These are phyloP conservation scores for Microctonus aethiopoides DNA, from an alignment of 2,888 invertebrate genomes.

Conservation along the genomic window DNA sequence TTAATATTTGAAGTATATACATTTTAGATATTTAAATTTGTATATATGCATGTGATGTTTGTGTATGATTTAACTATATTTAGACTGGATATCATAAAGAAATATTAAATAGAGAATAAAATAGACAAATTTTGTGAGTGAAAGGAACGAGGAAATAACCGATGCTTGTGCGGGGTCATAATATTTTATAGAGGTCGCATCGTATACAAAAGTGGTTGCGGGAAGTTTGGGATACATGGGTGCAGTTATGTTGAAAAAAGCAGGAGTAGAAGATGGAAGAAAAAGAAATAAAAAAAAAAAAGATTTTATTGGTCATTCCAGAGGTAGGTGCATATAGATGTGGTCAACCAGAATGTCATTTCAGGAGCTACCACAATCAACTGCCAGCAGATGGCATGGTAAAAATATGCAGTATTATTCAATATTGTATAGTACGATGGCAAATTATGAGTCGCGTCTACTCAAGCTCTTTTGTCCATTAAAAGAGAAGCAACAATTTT, in stretches of 20 bases:
- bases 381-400: background rate
- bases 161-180: constrained; percentile 33
- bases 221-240: no score
- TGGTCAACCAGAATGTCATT: constrained; percentile 46
- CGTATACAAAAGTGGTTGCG: background rate
- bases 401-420: no score
- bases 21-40: no score
- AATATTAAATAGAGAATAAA: background rate
- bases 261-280: constrained; percentile 27
- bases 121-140: background rate
- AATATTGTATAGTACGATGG: background rate
- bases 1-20: no score
- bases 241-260: no score
- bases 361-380: constrained; percentile 39
- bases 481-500: no score
- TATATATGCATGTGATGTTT: no score
- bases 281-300: constrained; percentile 36
- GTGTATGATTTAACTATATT: no score
- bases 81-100: no score
- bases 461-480: background rate
- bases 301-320: constrained; percentile 38
- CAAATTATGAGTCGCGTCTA: no score
- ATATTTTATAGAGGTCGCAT: constrained; percentile 44
- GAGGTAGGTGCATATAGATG: constrained; percentile 30
- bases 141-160: constrained; percentile 2